phyloP scores from a whole-genome alignment of 2,113 vertebrate genomes.

The Cebidichthys violaceus region DNA sequence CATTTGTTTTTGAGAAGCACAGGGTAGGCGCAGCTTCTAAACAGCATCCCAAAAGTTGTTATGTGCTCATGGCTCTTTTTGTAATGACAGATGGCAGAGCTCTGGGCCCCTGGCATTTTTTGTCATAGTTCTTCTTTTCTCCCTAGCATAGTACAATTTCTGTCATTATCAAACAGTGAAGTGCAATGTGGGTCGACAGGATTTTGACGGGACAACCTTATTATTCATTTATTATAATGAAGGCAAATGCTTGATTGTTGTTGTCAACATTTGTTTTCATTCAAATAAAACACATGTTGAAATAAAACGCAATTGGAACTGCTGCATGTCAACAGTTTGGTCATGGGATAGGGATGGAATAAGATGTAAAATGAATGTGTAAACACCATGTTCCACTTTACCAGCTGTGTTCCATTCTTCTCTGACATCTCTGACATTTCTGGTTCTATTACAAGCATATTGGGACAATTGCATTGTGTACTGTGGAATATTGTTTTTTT shows the following conservation, averaged over 20 bases:
- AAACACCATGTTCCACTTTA: neutral
- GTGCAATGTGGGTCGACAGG: neutral
- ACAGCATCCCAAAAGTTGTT: neutral
- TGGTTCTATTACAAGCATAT: neutral
- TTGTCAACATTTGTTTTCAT: neutral
- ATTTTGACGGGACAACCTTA: neutral
- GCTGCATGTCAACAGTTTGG: neutral
- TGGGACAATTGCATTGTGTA: neutral
- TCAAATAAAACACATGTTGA: neutral
- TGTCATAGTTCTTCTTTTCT: conserved; percentile 3
- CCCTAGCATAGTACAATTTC: neutral
- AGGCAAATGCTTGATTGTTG: neutral
- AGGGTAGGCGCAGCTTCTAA: neutral
- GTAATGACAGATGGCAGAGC: conserved; percentile 2
- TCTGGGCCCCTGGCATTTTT: neutral
- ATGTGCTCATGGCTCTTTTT: conserved; percentile 2
- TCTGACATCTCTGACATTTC: neutral
- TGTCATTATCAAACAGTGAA: neutral
- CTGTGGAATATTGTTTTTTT: neutral
- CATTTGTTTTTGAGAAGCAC: neutral
- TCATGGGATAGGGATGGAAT: neutral
- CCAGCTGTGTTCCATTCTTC: conserved; percentile 5
- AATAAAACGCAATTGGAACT: neutral
- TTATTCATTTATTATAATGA: neutral
- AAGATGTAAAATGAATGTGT: neutral